Base-by-base conservation (phyloP, 92 coral and sea anemone species). In the Chrysogorgia sp. region DNA sequence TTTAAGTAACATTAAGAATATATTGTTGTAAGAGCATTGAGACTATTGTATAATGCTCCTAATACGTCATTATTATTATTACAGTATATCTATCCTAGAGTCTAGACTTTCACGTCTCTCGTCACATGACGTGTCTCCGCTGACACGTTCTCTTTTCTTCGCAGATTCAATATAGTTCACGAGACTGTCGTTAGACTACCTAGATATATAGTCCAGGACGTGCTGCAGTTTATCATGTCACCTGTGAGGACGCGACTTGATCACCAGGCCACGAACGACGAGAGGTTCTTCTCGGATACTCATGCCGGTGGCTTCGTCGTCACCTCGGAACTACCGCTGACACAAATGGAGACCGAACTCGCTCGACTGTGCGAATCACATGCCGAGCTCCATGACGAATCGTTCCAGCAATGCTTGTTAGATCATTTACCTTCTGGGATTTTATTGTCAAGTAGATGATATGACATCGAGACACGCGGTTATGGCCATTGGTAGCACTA, bases 91-190 rank as follows among this genome's bases (percentile, higher is more conserved):
- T 45, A 23, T 40, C 10, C 20, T 15, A 30, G 22, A 14, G 25
- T 21, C 22, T 57, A 59, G 60, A 29, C 55, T 29, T 40, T 28
- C 14, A 2, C 47, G 22, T 59, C 81, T 40, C 57, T 75, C 26
- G 24, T 41, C 33, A 68, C 1, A 15, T 60, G 52, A 43, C 33
- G 70, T 48, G 71, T 47, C 67, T 23, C 24, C 40, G 79, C 79
- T 72, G 79, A 72, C 79, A 72, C 79, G 79, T 53, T 53, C 67
- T 48, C 68, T 35, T 40, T 50, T 74, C 67, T 74, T 53, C 26
- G 28, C 41, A 96, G 99, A 96, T 96, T 91, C 91, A 96, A 96
- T 89, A 91, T 96, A 87, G 99, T 96, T 25, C 99, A 96, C 84
- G 92, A 96, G 41, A 92, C 97, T 0, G 97, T n/a, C n/a, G 90